These are phyloP conservation scores for Phytoseiulus persimilis DNA, from an alignment of 2,888 invertebrate genomes.

Conservation along the genomic window DNA sequence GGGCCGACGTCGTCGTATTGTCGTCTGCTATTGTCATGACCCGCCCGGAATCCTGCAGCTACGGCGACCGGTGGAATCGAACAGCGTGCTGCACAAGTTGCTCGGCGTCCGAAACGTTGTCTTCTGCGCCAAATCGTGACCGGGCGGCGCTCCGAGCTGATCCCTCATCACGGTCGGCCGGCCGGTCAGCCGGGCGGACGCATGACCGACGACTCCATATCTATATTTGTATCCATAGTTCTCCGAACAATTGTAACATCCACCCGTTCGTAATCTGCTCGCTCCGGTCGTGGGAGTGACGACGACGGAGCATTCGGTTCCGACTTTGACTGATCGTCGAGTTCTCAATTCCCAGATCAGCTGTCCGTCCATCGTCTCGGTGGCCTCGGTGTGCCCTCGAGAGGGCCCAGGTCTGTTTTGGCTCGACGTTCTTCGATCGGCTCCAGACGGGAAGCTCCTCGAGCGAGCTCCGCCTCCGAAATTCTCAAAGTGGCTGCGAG, in stretches of 20 bases:
- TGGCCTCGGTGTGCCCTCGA: too few relatives aligned
- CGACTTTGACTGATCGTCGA: background rate
- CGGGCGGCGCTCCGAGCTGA: background rate
- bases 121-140: background rate
- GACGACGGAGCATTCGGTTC: background rate
- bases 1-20: background rate
- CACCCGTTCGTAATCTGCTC: background rate
- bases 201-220: background rate
- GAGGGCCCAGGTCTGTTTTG: too few relatives aligned
- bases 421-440: too few relatives aligned
- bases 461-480: too few relatives aligned
- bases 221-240: background rate
- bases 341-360: background rate
- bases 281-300: background rate
- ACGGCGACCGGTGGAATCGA: too few relatives aligned
- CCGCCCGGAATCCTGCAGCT: background rate
- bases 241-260: background rate
- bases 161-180: background rate
- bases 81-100: background rate
- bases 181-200: background rate
- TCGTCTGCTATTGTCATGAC: background rate
- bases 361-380: background rate
- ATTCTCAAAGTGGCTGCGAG: too few relatives aligned
- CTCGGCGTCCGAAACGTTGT: background rate
- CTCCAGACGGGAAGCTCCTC: too few relatives aligned